Evolutionary conservation across 2,113 vertebrate species (phyloP).

Genomic region (Silurus glanis): DNA sequence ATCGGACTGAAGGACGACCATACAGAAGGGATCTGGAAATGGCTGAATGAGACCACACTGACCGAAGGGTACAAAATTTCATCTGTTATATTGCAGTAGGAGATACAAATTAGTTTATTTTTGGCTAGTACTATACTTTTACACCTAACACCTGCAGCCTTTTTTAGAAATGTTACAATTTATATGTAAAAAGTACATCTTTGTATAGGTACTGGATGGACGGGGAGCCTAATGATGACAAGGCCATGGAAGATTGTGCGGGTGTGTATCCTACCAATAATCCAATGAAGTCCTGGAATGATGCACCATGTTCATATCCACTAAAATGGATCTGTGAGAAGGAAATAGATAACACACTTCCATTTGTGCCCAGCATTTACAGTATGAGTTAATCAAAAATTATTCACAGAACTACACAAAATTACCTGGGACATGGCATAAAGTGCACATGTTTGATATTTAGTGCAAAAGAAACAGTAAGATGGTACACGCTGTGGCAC

Average conservation of each 20-base stretch:
- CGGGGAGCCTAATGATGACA: constrained; percentile 65
- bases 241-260: constrained; percentile 64
- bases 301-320: constrained; percentile 58
- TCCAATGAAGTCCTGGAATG: constrained; percentile 68
- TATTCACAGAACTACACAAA: too few relatives aligned
- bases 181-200: background rate
- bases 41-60: constrained; percentile 62
- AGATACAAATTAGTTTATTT: background rate
- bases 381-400: too few relatives aligned
- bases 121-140: background rate
- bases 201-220: constrained; percentile 67
- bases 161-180: too few relatives aligned
- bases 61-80: constrained; percentile 19
- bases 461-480: too few relatives aligned
- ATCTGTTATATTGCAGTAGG: background rate
- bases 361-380: too few relatives aligned
- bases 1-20: constrained; percentile 66
- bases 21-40: constrained; percentile 68
- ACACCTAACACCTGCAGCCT: background rate
- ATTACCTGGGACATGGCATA: too few relatives aligned
- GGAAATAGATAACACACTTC: constrained; percentile 35
- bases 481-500: too few relatives aligned
- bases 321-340: constrained; percentile 73
- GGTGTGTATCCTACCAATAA: constrained; percentile 58
- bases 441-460: too few relatives aligned